Evolutionary conservation across 2,113 vertebrate species (phyloP).

Genomic region (Nesoenas mayeri): DNA sequence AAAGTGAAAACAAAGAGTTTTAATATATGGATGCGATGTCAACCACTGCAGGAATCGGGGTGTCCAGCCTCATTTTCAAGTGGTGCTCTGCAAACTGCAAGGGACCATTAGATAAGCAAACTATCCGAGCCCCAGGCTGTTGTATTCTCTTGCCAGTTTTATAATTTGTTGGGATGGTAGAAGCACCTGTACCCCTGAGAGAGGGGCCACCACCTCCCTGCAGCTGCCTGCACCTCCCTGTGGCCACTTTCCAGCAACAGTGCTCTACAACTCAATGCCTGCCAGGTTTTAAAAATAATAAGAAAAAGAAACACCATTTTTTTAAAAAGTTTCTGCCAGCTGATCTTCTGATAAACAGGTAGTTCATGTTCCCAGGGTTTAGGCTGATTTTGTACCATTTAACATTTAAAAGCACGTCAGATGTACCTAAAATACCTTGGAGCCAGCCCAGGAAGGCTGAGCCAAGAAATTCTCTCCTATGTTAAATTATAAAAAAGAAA

Average conservation of each 20-base stretch:
- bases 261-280: neutral
- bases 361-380: neutral
- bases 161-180: neutral
- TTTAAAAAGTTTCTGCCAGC: neutral
- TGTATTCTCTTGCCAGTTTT: neutral
- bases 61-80: neutral
- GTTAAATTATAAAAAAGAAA: neutral
- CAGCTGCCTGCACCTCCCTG: neutral
- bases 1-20: neutral
- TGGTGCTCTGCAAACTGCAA: neutral
- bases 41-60: neutral
- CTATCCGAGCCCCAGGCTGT: neutral
- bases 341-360: neutral
- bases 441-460: neutral
- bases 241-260: fast-evolving
- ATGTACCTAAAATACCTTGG: neutral
- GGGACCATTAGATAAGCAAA: neutral
- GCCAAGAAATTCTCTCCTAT: neutral
- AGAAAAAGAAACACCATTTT: neutral
- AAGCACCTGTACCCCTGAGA: neutral
- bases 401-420: neutral
- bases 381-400: neutral
- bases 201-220: neutral
- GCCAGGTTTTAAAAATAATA: neutral
- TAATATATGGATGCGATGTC: neutral